A percentile compares a stretch with the other conserved stretches of the same genome.
phyloP scores from a whole-genome alignment of 2,888 invertebrate species.

The Trissoscelio sp. region DNA sequence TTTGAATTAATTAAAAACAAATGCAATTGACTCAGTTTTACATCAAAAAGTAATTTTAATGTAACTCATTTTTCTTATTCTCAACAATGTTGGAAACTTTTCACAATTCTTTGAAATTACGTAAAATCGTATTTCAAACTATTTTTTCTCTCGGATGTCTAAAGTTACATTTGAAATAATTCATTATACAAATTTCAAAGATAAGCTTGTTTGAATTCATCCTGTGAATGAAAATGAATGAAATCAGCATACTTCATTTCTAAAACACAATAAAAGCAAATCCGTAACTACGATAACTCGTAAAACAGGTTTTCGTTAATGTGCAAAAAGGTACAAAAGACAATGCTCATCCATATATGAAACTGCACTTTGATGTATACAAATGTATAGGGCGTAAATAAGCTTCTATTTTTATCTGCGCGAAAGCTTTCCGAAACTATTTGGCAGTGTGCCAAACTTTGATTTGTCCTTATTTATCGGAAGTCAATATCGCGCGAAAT shows the following conservation, averaged over 20 bases:
- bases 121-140: too few species aligned
- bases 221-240: background rate
- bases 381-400: constrained; percentile 48
- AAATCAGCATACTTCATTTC: too few species aligned
- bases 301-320: constrained; percentile 32
- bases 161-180: too few species aligned
- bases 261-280: constrained; percentile 11
- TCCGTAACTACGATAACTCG: constrained; percentile 11
- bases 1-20: too few species aligned
- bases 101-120: too few species aligned
- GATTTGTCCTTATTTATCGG: constrained; percentile 61
- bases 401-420: constrained; percentile 56
- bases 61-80: too few species aligned
- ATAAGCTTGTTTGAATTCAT: too few species aligned
- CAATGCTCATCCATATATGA: constrained; percentile 37
- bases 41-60: too few species aligned
- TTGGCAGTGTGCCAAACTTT: constrained; percentile 55
- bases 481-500: constrained; percentile 54
- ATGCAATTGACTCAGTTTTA: too few species aligned
- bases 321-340: constrained; percentile 15
- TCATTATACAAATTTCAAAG: too few species aligned
- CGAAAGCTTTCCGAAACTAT: constrained; percentile 52
- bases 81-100: too few species aligned
- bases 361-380: constrained; percentile 33
- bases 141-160: too few species aligned